phyloP scores from a whole-genome alignment of 1,140 invertebrate species.

The Monochamus saltuarius region DNA sequence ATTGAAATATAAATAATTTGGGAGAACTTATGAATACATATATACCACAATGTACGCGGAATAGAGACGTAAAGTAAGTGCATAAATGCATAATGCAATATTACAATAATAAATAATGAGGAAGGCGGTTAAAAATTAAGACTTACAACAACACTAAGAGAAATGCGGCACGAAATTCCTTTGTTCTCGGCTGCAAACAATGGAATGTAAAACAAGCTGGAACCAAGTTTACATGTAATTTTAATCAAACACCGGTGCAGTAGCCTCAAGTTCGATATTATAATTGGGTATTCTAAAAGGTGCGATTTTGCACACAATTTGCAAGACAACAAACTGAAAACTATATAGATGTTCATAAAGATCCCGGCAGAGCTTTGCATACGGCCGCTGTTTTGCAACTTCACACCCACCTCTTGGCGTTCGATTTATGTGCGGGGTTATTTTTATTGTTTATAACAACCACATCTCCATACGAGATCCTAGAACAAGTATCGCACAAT shows the following conservation, averaged over 20 bases:
- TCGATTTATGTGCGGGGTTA: conserved; percentile 29
- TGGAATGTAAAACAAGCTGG: conserved; percentile 52
- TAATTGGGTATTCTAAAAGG: conserved; percentile 47
- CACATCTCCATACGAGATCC: conserved; percentile 10
- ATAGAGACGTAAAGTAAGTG: conserved; percentile 33
- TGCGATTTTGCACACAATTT: conserved; percentile 51
- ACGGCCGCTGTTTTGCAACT: conserved; percentile 41
- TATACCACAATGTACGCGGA: conserved; percentile 1
- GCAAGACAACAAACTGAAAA: conserved; percentile 37
- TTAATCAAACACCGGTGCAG: conserved; percentile 48
- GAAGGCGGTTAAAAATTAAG: conserved; percentile 48
- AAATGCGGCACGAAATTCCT: conserved; percentile 49
- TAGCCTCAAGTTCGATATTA: conserved; percentile 47
- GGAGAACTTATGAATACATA: conserved; percentile 2
- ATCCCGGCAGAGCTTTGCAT: conserved; percentile 36
- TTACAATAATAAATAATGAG: conserved; percentile 43
- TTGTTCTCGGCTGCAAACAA: conserved; percentile 50
- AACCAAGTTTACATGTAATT: conserved; percentile 50
- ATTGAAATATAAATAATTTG: too few relatives aligned
- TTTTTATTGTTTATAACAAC: conserved; percentile 45
- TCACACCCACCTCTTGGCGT: conserved; percentile 36
- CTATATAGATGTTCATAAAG: conserved; percentile 43
- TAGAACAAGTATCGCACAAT: conserved; percentile 19
- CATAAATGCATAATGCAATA: conserved; percentile 42
- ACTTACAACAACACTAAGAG: conserved; percentile 44